A percentile compares a stretch with the other conserved stretches of the same genome.
Conservation (phyloP, 2,888 invertebrate species). For the Eupeodes latifasciatus region DNA sequence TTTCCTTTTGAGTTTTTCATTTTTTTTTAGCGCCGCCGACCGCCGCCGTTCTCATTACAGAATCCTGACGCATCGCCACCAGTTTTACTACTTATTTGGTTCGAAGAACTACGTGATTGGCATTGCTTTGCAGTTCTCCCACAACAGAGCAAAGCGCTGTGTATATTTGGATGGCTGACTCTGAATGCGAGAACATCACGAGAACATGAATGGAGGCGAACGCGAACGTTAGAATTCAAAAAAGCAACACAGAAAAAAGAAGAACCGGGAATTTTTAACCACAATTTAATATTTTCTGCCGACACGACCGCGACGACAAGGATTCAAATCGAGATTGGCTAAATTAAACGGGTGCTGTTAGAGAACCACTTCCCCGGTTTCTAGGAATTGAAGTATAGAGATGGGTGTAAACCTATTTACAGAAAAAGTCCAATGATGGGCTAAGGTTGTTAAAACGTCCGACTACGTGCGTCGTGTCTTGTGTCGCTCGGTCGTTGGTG, state of each 20-base stretch:
- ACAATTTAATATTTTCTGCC: slow-evolving; percentile 72
- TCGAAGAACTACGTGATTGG: slow-evolving; percentile 73
- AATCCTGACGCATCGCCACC: slow-evolving; percentile 73
- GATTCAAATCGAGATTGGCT: slow-evolving; percentile 68
- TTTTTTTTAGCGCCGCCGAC: neutral
- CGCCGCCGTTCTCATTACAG: slow-evolving; percentile 60
- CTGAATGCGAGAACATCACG: neutral
- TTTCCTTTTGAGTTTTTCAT: neutral
- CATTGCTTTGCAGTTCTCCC: slow-evolving; percentile 47
- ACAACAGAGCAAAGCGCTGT: neutral
- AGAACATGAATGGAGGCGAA: slow-evolving; percentile 12
- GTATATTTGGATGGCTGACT: neutral
- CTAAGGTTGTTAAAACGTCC: neutral
- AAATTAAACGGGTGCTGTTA: slow-evolving; percentile 39
- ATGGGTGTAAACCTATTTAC: no score
- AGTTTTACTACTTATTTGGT: slow-evolving; percentile 76
- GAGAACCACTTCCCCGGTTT: neutral
- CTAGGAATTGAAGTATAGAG: no score
- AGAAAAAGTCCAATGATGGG: neutral
- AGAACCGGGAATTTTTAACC: slow-evolving; percentile 49
- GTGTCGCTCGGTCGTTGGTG: no score
- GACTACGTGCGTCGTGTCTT: neutral
- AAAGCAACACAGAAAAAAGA: slow-evolving; percentile 1
- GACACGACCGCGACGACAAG: slow-evolving; percentile 39
- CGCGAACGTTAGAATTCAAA: neutral